Evolutionary conservation across 37 sponge, comb jelly and placozoan genomes (phyloP), one percentile per base, ranked within the genome.

Genomic region (Chondrilla cf. caribensis): DNA sequence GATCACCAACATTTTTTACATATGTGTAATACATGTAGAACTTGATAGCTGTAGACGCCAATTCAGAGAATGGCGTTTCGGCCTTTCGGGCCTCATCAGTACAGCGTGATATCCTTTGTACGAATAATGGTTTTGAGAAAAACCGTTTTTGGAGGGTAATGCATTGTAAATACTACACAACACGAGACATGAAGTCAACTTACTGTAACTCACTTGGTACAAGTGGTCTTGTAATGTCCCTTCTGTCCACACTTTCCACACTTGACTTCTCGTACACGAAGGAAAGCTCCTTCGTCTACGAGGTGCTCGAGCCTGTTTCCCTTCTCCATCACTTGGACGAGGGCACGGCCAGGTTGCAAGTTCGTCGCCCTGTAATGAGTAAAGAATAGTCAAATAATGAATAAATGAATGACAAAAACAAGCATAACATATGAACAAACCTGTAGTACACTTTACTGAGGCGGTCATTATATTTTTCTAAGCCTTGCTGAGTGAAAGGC

Each of bases 401-500:
- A 55, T 55, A 11, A 55, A 55, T 55, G 57, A 11, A 55, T 17
- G 17, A 17, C 11, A 19, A 19, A 55, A 19, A 55, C 17, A 19
- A 55, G 11, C 11, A 19, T 19, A 19, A 11, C 57, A 55, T 55
- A 55, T 55, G 57, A 55, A 17, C 57, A 19, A 19, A 55, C 57
- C 57, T 55, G 33, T 65, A 81, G 31, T 65, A 81, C 11, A 24
- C 24, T 29, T 81, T 81, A 19, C 67, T 81, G 35, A 66, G 22
- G 14, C 18, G 54, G 31, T 81, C 82, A 28, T 81, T 81, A 66
- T 81, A 41, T 67, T 67, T 67, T 67, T 67, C 70, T 19, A 67
- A 19, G 11, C 67, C 82, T 64, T 81, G 82, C 54, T 81, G 82
- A 25, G 82, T 65, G 36, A 81, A 81, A 18, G 67, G 44, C 18